Evolutionary conservation across 2,888 invertebrate genomes (phyloP).

Genomic region (Eupithecia vulgata): DNA sequence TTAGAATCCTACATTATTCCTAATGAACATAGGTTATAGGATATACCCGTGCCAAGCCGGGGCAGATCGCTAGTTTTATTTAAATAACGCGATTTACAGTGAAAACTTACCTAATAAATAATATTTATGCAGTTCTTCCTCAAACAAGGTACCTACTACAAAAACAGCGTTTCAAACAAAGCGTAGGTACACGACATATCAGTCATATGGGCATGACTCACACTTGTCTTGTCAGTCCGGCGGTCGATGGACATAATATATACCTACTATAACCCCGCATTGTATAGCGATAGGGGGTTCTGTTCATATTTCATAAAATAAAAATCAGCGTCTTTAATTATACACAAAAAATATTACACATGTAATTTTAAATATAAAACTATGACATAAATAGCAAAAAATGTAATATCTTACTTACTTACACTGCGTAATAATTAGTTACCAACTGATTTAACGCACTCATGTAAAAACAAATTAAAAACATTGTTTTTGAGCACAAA

Average conservation of each 20-base stretch:
- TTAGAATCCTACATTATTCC: no score
- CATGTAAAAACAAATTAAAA: neutral
- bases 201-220: constrained; percentile 37
- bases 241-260: constrained; percentile 12
- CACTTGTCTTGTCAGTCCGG: constrained; percentile 23
- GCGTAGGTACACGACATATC: constrained; percentile 15
- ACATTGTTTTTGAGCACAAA: neutral
- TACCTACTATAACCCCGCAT: constrained; percentile 35
- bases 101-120: neutral
- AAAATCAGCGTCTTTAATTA: neutral
- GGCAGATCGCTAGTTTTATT: no score
- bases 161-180: constrained; percentile 16
- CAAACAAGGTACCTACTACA: neutral
- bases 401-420: no score
- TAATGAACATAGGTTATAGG: no score
- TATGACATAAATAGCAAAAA: no score
- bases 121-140: constrained; percentile 2
- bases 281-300: constrained; percentile 16
- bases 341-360: no score
- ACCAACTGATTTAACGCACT: neutral
- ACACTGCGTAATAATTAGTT: no score
- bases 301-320: neutral
- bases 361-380: no score
- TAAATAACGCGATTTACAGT: neutral
- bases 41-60: no score